Conservation (phyloP, 2,888 invertebrate species). For the Drosophila limbata region DNA sequence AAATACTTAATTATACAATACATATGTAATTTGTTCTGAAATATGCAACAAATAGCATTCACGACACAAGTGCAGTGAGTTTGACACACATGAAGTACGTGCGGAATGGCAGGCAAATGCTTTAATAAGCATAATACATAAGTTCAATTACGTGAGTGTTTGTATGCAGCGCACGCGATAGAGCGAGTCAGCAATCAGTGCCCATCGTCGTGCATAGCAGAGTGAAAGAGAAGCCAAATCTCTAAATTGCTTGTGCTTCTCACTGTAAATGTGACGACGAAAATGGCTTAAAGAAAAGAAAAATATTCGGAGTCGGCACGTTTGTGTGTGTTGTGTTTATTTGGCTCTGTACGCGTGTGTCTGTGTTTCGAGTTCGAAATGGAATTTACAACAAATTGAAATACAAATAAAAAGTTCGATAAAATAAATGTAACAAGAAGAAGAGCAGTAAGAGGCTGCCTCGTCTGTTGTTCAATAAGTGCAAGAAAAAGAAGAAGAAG, state of each 20-base stretch:
- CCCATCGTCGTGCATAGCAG: constrained; percentile 38
- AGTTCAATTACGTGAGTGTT: constrained; percentile 71
- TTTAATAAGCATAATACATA: constrained; percentile 54
- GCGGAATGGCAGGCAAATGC: constrained; percentile 46
- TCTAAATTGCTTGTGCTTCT: constrained; percentile 64
- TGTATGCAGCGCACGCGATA: constrained; percentile 59
- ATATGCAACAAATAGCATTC: constrained; percentile 53
- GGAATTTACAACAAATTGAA: constrained; percentile 63
- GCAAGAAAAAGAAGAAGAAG: constrained; percentile 49
- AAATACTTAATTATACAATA: constrained; percentile 71
- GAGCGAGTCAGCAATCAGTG: constrained; percentile 74
- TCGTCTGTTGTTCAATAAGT: constrained; percentile 53
- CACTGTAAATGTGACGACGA: constrained; percentile 68
- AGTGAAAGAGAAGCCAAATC: constrained; percentile 63
- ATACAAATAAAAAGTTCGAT: constrained; percentile 40
- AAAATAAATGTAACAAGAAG: constrained; percentile 34
- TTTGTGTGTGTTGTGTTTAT: constrained; percentile 38
- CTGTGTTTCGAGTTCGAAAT: constrained; percentile 43
- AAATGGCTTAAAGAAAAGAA: constrained; percentile 63
- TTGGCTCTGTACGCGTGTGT: constrained; percentile 26
- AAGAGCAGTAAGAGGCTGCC: constrained; percentile 39
- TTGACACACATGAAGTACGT: constrained; percentile 44
- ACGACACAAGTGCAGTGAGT: constrained; percentile 46
- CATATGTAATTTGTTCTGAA: constrained; percentile 41
- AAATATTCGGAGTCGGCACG: constrained; percentile 56